A percentile compares a stretch with the other conserved stretches of the same genome.
Evolutionary conservation across 2,888 invertebrate genomes (phyloP).

Genomic region (Rhyacophila evoluta): DNA sequence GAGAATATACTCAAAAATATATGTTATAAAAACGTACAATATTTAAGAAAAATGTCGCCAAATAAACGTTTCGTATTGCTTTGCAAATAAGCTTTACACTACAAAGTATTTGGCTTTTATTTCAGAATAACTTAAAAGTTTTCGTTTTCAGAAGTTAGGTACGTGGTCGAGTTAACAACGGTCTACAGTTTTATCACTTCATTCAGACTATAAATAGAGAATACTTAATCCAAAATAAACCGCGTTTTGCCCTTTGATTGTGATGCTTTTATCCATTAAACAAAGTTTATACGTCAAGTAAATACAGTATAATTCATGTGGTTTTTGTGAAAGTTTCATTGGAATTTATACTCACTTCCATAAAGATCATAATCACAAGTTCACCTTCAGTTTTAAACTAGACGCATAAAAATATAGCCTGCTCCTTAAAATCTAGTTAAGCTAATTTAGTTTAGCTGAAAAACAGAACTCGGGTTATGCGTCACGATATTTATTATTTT

Average conservation of each 20-base stretch:
- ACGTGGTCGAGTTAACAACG: not conserved
- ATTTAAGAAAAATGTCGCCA: no score
- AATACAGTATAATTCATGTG: not conserved
- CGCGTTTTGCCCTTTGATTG: not conserved
- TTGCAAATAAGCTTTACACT: no score
- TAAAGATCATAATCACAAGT: no score
- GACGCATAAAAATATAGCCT: no score
- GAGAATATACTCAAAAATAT: no score
- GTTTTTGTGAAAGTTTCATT: not conserved
- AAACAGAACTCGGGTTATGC: no score
- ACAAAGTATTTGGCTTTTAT: not conserved
- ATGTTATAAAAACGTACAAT: no score
- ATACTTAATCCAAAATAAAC: not conserved
- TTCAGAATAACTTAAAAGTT: not conserved
- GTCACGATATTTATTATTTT: no score
- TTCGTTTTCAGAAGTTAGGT: not conserved
- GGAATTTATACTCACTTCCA: not conserved
- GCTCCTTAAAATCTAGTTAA: no score
- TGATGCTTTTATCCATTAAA: not conserved
- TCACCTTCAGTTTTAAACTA: no score
- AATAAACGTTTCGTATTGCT: no score
- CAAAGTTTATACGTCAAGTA: not conserved
- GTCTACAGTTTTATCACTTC: not conserved
- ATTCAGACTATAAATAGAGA: not conserved
- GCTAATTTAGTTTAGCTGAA: no score